Base-by-base conservation (phyloP, 2,113 vertebrate species). In the Apaloderma vittatum region DNA sequence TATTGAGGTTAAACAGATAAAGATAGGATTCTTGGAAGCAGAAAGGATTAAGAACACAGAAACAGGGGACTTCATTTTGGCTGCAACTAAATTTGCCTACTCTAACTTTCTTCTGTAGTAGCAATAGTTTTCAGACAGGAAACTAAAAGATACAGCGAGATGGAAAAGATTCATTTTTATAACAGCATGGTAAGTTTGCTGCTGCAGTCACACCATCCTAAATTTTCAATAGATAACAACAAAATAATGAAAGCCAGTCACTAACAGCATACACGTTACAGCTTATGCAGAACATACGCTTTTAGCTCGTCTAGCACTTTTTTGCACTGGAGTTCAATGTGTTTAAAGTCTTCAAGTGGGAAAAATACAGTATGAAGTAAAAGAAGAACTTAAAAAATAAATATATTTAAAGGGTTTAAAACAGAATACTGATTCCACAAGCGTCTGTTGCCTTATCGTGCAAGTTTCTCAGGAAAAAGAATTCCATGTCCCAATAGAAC, bases 1-100 rank as follows among this genome's bases (percentile, higher is more conserved):
- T 32, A 72, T 78, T 65, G 57, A 93, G 57, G 77, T 89, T 75
- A 86, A 95, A 95, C 32, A 87, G 61, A 59, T 80, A 77, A 78
- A 89, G 52, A 81, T 9, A 43, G 32, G 22, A 67, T 67, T 62
- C 57, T 84, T 72, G 61, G 59, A 84, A 93, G 51, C 51, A 84
- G 72, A 88, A 86, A 80, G 37, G 78, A 90, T 86, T 93, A 90
- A 93, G 85, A 91, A 40, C 58, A 86, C 40, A 79, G 75, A 43
- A 92, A 68, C 2, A 54, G 34, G 70, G 16, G 40, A 90, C 76
- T 92, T 93, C 12, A 43, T 58, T 95, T 90, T 54, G 90, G 51
- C 48, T 83, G 58, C 62, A 85, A 52, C 27, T 83, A 52, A 83
- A 79, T 83, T 88, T 88, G 78, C 75, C 86, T 93, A 45, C 29